A percentile compares a stretch with the other conserved stretches of the same genome.
phyloP scores from a whole-genome alignment of 2,888 invertebrate genomes.

The Yponomeuta sedellus region DNA sequence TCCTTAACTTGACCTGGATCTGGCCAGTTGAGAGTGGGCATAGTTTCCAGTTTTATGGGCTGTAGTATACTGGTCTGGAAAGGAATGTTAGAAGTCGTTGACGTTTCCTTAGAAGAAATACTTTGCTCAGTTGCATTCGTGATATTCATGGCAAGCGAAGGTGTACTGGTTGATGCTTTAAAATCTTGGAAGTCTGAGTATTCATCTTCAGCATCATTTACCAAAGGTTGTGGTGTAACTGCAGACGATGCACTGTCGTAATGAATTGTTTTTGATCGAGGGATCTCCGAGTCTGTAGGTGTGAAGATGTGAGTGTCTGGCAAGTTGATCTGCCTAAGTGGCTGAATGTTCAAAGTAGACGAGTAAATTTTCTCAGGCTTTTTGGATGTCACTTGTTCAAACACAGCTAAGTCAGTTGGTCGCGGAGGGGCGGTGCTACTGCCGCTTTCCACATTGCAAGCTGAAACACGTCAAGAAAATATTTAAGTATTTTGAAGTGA shows the following conservation, averaged over 20 bases:
- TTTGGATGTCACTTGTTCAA: conserved; percentile 44
- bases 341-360: conserved; percentile 57
- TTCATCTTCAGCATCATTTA: conserved; percentile 39
- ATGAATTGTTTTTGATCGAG: conserved; percentile 70
- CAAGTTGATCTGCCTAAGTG: conserved; percentile 62
- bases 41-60: conserved; percentile 62
- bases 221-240: conserved; percentile 40
- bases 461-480: conserved; percentile 41
- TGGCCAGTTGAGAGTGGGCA: conserved; percentile 70
- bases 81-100: neutral
- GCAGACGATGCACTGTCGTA: conserved; percentile 47
- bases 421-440: conserved; percentile 19
- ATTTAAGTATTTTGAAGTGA: neutral
- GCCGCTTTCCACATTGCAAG: conserved; percentile 54
- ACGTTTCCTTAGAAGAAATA: neutral
- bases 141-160: conserved; percentile 21
- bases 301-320: conserved; percentile 73
- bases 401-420: conserved; percentile 46
- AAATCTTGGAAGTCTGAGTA: conserved; percentile 70
- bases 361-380: conserved; percentile 58
- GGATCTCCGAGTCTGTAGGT: conserved; percentile 70
- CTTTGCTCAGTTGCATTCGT: neutral
- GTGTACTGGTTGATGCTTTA: conserved; percentile 31
- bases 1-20: conserved; percentile 68
- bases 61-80: conserved; percentile 55